Percentiles rank a stretch among this genome's conserved stretches.
Conservation (phyloP, 2,888 invertebrate genomes). For the Celastrina argiolus region DNA sequence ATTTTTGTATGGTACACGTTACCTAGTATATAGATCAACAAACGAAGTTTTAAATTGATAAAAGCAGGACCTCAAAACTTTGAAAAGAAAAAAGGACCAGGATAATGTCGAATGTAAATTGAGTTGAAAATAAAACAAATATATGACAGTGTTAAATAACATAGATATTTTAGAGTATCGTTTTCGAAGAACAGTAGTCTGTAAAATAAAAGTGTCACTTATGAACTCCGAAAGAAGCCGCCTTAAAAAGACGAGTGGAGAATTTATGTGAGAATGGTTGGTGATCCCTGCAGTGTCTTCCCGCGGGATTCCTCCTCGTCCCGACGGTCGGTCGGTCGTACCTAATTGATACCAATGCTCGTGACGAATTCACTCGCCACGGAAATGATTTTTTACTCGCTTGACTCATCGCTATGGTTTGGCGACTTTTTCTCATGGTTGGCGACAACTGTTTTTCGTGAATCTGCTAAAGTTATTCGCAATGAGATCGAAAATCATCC, state of each 20-base stretch:
- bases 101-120: background rate
- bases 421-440: constrained; percentile 23
- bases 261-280: constrained; percentile 7
- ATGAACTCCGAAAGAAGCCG: background rate
- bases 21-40: no score
- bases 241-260: background rate
- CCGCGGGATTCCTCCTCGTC: constrained; percentile 71
- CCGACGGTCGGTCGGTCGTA: constrained; percentile 50
- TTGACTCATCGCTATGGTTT: constrained; percentile 49
- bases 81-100: background rate
- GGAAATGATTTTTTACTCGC: constrained; percentile 58
- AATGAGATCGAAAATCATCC: no score
- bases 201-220: constrained; percentile 3
- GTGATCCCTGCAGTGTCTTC: constrained; percentile 38
- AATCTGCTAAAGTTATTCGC: no score
- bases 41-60: background rate
- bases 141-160: background rate
- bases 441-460: background rate
- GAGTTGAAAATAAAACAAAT: background rate
- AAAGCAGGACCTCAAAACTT: background rate
- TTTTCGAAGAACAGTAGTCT: background rate
- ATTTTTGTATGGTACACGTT: no score
- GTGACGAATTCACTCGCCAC: constrained; percentile 68
- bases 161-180: background rate
- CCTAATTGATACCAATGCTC: constrained; percentile 73